Conservation (phyloP, 2,888 invertebrate genomes). For the Asteroscopus sphinx region DNA sequence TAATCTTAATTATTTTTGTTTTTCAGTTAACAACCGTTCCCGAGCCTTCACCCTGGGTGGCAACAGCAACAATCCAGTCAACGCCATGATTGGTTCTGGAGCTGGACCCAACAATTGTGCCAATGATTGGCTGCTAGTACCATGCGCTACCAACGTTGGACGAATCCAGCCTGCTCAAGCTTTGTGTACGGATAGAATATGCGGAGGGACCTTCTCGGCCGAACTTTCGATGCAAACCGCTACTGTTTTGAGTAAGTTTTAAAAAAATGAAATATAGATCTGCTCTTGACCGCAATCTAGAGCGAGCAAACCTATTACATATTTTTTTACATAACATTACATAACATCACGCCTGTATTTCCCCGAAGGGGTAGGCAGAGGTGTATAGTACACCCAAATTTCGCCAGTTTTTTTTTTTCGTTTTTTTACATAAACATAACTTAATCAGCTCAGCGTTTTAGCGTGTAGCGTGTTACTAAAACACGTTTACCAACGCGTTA, state of each 20-base stretch:
- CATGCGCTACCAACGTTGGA: slow-evolving; percentile 93
- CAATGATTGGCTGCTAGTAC: slow-evolving; percentile 94
- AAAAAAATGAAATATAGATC: too few relatives aligned
- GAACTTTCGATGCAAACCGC: slow-evolving; percentile 92
- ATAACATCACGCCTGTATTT: too few relatives aligned
- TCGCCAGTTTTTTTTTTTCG: too few relatives aligned
- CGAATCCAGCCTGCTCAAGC: slow-evolving; percentile 89
- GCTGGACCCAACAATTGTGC: slow-evolving; percentile 92
- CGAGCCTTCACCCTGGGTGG: slow-evolving; percentile 94
- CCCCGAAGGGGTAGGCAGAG: too few relatives aligned
- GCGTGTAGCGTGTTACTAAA: too few relatives aligned
- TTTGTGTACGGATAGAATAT: slow-evolving; percentile 94
- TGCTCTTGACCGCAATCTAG: too few relatives aligned
- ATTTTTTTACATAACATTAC: too few relatives aligned
- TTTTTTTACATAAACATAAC: too few relatives aligned
- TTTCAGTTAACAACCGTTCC: slow-evolving; percentile 92
- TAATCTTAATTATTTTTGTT: background rate
- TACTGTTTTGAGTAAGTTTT: slow-evolving; percentile 92
- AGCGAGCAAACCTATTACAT: too few relatives aligned
- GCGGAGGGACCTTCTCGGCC: slow-evolving; percentile 94
- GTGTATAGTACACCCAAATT: too few relatives aligned
- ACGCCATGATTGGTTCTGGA: slow-evolving; percentile 92
- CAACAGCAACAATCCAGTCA: slow-evolving; percentile 92
- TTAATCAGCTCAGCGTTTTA: too few relatives aligned
- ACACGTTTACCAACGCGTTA: too few relatives aligned